Conservation (phyloP, 2,797 vertebrate genomes). For the Coregonus suidteri region DNA sequence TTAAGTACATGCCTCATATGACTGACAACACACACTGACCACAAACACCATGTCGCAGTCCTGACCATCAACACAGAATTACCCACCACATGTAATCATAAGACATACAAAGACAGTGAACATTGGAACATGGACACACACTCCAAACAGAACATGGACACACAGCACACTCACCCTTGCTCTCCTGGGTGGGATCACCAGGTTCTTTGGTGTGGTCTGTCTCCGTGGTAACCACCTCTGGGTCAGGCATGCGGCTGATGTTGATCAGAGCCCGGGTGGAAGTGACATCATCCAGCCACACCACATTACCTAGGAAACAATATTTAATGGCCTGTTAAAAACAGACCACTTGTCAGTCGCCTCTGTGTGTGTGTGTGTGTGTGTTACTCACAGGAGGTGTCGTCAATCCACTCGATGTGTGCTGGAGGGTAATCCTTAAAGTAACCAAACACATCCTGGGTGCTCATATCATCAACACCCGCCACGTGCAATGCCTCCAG, state of each 20-base stretch:
- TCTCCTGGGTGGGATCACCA: slow-evolving; percentile 50
- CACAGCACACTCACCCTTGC: slow-evolving; percentile 55
- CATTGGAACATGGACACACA: background rate
- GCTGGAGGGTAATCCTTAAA: slow-evolving; percentile 96
- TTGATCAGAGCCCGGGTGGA: slow-evolving; percentile 91
- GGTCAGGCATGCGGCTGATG: slow-evolving; percentile 85
- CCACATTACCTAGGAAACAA: slow-evolving; percentile 86
- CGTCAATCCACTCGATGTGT: slow-evolving; percentile 97
- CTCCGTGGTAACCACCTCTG: slow-evolving; percentile 71
- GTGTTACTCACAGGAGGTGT: slow-evolving; percentile 87
- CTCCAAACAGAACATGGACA: background rate
- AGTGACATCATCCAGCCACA: slow-evolving; percentile 96
- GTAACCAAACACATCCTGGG: slow-evolving; percentile 92
- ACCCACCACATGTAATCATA: background rate
- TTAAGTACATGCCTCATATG: background rate
- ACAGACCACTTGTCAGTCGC: too few relatives aligned
- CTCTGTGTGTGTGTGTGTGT: background rate
- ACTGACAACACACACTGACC: background rate
- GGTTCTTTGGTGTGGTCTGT: slow-evolving; percentile 66
- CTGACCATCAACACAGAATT: background rate
- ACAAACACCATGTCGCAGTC: background rate
- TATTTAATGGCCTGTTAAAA: too few relatives aligned
- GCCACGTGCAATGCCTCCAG: slow-evolving; percentile 88
- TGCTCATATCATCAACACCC: slow-evolving; percentile 97
- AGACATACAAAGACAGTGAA: background rate